Evolutionary conservation across 2,797 vertebrate species (phyloP), one percentile per base, ranked within the genome.

Genomic region (Cirrhinus molitorella): DNA sequence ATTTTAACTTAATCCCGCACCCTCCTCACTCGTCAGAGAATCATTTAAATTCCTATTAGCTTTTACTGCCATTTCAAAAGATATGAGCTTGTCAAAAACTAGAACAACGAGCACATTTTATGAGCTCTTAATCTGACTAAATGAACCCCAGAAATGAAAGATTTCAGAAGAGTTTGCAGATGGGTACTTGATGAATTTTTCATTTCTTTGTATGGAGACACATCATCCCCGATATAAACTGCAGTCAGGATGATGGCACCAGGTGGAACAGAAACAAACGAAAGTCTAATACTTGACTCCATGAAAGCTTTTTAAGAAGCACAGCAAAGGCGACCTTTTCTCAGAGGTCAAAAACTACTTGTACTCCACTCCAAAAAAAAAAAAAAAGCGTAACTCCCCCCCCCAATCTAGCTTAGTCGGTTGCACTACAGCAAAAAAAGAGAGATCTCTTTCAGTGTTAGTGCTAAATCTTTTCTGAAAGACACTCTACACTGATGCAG

Each of bases 1-100:
- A 81, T 91, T 80, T 82, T 92, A 94, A 94, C 93, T 91, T 43
- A 92, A 90, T 92, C 91, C 89, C 66, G 43, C 91, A 83, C 90
- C 91, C 90, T 88, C 89, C 74, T 91, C 91, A 88, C 86, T 85
- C 83, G 92, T 92, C 91, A 91, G 91, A 93, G 90, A 90, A 89
- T 79, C 87, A 83, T 79, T 83, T 83, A 71, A 77, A 86, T 82
- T 73, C 43, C 79, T 76, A 91, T 95, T 92, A 93, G 87, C 83
- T 87, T 87, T 72, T 79, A 80, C 37, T 84, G 89, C 83, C 47
- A 85, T 51, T 85, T 67, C 87, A 47, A 80, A 87, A 90, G 89
- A 89, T 80, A 85, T 76, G 70, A 79, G 49, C 85, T 89, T 85
- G 83, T 89, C 89, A 88, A 82, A 73, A 87, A 61, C 88, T 72